These are phyloP conservation scores for Sinopyrophorus schimmeli DNA, from an alignment of 2,888 invertebrate genomes.

Conservation along the genomic window DNA sequence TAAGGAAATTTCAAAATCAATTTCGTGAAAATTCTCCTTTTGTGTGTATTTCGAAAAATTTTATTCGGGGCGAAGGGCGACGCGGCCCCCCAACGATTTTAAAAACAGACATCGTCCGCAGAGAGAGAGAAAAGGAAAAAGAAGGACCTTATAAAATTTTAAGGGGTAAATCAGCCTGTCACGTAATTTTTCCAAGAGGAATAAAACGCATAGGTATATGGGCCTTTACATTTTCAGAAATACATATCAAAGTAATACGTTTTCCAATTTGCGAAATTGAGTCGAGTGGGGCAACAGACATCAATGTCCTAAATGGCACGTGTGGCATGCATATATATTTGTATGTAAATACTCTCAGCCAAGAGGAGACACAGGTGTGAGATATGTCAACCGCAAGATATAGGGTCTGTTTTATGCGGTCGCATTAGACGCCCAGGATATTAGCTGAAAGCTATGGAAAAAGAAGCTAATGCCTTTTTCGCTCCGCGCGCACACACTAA, in stretches of 20 bases:
- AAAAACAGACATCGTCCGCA: too few relatives aligned
- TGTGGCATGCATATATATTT: constrained; percentile 51
- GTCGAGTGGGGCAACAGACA: constrained; percentile 41
- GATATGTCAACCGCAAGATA: constrained; percentile 55
- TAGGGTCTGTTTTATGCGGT: constrained; percentile 51
- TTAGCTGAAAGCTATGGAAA: constrained; percentile 35
- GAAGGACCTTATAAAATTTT: constrained; percentile 5
- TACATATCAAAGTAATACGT: constrained; percentile 43
- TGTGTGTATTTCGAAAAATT: constrained; percentile 17
- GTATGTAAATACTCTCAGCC: constrained; percentile 54
- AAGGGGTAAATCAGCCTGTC: constrained; percentile 11
- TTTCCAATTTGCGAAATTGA: constrained; percentile 52
- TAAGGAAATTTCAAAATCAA: constrained; percentile 49
- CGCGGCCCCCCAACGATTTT: too few relatives aligned
- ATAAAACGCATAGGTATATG: constrained; percentile 18
- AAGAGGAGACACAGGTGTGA: constrained; percentile 53
- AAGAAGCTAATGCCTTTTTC: constrained; percentile 26
- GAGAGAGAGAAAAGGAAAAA: too few relatives aligned
- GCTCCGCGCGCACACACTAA: constrained; percentile 11
- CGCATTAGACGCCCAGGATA: constrained; percentile 50
- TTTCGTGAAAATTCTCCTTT: constrained; percentile 42
- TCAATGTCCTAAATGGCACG: constrained; percentile 47
- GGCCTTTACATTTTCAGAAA: constrained; percentile 22
- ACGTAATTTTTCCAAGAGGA: constrained; percentile 11
- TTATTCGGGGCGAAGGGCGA: too few relatives aligned